Percentiles rank a stretch among this genome's conserved stretches.
phyloP scores from a whole-genome alignment of 2,888 invertebrate genomes.

The Embidobia sp. region DNA sequence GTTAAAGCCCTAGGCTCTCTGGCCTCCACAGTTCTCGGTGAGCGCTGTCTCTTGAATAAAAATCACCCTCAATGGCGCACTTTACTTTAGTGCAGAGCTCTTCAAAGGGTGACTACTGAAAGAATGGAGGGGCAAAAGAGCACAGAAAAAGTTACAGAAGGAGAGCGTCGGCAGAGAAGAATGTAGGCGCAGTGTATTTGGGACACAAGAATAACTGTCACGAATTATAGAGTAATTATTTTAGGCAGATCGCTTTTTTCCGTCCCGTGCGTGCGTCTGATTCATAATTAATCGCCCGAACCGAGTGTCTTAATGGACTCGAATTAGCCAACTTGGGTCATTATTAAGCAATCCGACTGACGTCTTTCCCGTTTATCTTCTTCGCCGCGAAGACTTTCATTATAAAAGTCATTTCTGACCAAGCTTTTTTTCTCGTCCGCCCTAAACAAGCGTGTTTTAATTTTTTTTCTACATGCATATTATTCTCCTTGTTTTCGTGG shows the following conservation, averaged over 20 bases:
- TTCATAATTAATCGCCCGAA: slow-evolving; percentile 46
- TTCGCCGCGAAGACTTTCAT: slow-evolving; percentile 70
- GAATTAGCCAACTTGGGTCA: slow-evolving; percentile 30
- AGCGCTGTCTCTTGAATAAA: slow-evolving; percentile 80
- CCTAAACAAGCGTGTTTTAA: slow-evolving; percentile 76
- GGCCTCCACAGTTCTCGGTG: slow-evolving; percentile 69
- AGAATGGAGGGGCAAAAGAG: slow-evolving; percentile 67
- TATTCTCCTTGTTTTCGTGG: slow-evolving; percentile 63
- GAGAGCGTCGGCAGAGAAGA: slow-evolving; percentile 56
- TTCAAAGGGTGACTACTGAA: slow-evolving; percentile 70
- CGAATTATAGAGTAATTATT: slow-evolving; percentile 63
- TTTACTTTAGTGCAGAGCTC: slow-evolving; percentile 75
- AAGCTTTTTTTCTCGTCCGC: slow-evolving; percentile 70
- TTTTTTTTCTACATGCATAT: slow-evolving; percentile 78
- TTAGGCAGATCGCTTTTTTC: slow-evolving; percentile 23
- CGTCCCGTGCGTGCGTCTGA: slow-evolving; percentile 22
- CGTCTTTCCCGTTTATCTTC: slow-evolving; percentile 26
- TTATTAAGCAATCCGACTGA: slow-evolving; percentile 24
- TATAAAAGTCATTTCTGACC: slow-evolving; percentile 78
- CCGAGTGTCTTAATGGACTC: slow-evolving; percentile 39
- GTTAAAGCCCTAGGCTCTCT: slow-evolving; percentile 74
- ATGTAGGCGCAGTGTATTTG: slow-evolving; percentile 55
- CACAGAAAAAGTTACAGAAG: slow-evolving; percentile 62
- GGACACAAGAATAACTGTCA: slow-evolving; percentile 72
- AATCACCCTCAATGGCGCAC: slow-evolving; percentile 79